Conservation (phyloP, 2,113 vertebrate species). For the Podarcis raffonei region DNA sequence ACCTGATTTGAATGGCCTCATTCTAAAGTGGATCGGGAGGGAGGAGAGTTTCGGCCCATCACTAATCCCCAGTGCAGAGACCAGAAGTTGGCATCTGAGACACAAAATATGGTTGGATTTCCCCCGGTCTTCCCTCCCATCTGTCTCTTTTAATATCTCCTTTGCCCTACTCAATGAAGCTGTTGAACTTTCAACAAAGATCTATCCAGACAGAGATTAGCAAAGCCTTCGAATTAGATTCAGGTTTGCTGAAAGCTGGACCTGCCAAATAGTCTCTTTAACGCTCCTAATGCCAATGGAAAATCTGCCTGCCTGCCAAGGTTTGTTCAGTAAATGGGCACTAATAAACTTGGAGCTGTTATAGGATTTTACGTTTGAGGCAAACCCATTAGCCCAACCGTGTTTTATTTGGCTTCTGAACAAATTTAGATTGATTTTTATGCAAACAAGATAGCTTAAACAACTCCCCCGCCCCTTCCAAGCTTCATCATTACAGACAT, state of each 20-base stretch:
- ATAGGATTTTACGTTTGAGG: conserved; percentile 48
- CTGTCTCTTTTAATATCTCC: conserved; percentile 29
- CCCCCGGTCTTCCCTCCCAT: conserved; percentile 17
- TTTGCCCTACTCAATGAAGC: conserved; percentile 23
- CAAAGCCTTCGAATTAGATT: conserved; percentile 57
- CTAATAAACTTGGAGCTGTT: conserved; percentile 69
- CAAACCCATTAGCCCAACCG: conserved; percentile 52
- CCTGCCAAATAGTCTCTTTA: conserved; percentile 61
- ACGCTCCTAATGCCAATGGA: conserved; percentile 56
- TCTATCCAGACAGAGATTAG: conserved; percentile 50
- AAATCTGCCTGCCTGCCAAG: conserved; percentile 68
- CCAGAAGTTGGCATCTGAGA: conserved; percentile 7
- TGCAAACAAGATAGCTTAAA: conserved; percentile 60
- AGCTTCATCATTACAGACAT: conserved; percentile 33
- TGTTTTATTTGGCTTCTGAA: conserved; percentile 70
- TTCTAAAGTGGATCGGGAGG: background rate
- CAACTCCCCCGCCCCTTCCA: background rate
- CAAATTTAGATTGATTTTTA: conserved; percentile 60
- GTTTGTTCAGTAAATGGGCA: conserved; percentile 58
- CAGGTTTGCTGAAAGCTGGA: conserved; percentile 57
- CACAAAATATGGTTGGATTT: background rate
- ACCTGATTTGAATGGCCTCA: background rate
- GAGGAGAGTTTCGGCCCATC: background rate
- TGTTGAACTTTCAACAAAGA: conserved; percentile 55
- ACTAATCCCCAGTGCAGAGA: background rate